A percentile compares a stretch with the other conserved stretches of the same genome.
Evolutionary conservation across 2,797 vertebrate genomes (phyloP).

Genomic region (Manis javanica): DNA sequence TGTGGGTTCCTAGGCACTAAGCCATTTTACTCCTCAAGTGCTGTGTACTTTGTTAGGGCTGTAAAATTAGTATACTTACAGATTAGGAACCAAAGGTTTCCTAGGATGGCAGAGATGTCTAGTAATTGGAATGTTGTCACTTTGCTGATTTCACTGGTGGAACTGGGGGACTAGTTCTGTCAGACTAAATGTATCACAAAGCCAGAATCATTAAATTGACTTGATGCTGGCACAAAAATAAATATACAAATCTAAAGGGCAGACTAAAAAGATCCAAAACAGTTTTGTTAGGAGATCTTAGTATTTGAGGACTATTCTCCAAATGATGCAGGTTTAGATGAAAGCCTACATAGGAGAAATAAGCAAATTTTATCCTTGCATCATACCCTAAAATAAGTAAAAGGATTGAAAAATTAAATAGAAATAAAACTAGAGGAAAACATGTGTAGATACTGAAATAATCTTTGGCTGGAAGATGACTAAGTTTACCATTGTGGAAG

Average conservation of each 20-base stretch:
- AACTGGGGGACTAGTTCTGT: not conserved
- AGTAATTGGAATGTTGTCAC: not conserved
- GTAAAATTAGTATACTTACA: not conserved
- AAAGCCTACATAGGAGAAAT: not conserved
- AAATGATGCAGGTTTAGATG: not conserved
- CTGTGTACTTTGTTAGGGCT: not conserved
- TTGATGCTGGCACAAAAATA: not conserved
- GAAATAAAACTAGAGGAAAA: not conserved
- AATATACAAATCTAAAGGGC: not conserved
- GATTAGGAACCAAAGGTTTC: not conserved
- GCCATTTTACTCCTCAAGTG: not conserved
- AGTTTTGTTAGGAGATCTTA: not conserved
- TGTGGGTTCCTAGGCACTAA: not conserved
- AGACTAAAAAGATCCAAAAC: not conserved
- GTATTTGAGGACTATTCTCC: not conserved
- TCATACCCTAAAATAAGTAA: not conserved
- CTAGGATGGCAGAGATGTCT: not conserved
- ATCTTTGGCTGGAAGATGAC: not conserved
- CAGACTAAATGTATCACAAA: not conserved
- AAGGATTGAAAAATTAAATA: not conserved
- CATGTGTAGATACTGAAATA: not conserved
- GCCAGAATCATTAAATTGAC: not conserved
- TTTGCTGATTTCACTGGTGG: not conserved
- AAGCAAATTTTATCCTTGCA: not conserved
- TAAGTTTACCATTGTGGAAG: not conserved